Base-by-base conservation (phyloP, 2,113 vertebrate genomes). In the Laterallus jamaicensis region DNA sequence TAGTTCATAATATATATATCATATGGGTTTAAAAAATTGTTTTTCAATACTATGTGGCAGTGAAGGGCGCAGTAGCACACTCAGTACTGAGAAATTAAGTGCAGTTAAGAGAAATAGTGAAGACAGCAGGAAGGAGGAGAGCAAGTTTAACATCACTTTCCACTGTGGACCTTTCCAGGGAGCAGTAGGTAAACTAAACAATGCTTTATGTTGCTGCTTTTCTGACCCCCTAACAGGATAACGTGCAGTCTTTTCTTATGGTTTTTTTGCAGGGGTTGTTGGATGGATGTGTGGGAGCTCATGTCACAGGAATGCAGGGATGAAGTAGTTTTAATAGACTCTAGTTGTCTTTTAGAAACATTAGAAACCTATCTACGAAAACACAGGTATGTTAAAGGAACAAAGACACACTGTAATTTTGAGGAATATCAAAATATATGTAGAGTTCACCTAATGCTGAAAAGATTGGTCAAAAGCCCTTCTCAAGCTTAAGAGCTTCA, bases 281-380 rank as follows among this genome's bases (percentile, higher is more conserved):
- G 99, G 99, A 99, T 99, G 99, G 99, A 99, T 66, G 98, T 99
- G 70, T 99, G 99, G 99, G 99, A 99, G 96, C 98, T 99, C 71
- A 99, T 99, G 99, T 99, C 99, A 95, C 99, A 99, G 96, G 99
- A 99, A 95, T 99, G 99, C 98, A 98, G 99, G 90, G 99, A 99
- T 89, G 99, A 99, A 97, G 99, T 99, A 78, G 99, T 99, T 97
- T 97, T 99, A 96, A 99, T 99, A 31, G 99, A 99, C 94, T 99
- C 98, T 14, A 98, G 98, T 88, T 99, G 99, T 96, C 99, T 99
- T 76, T 97, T 99, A 90, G 99, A 99, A 98, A 99, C 99, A 1
- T 97, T 99, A 97, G 99, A 99, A 98, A 99, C 98, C 1, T 99
- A 99, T 92, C 98, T 99, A 82, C 98, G 98, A 47, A 99, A 99